Evolutionary conservation across 2,888 invertebrate species (phyloP), one percentile per base, ranked within the genome.

Genomic region (Tryphoninae sp.): DNA sequence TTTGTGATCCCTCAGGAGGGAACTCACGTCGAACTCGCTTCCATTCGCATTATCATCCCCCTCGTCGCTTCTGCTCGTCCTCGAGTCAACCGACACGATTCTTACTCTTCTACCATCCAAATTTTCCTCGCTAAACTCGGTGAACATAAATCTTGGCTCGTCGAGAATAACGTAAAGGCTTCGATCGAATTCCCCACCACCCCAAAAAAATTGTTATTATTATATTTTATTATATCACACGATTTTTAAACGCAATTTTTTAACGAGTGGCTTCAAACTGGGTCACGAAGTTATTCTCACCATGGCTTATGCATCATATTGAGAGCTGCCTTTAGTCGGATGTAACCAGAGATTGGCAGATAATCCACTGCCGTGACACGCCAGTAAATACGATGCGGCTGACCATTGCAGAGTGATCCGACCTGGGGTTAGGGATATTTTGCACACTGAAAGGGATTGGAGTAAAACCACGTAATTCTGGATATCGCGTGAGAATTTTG

Each of bases 321-420:
- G 33, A 89, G 75, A 11, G 86, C 85, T 22, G 83, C 86, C 61
- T 86, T 86, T 59, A 88, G 74, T 19, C 82, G 85, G 76, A 89
- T 86, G 71, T 86, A 87, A 83, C 73, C 84, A 77, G 79, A 81
- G 64, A 89, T 79, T 49, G 82, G 78, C 59, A 86, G 77, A 80
- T 86, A 89, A 82, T 86, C 79, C 19, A 81, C 64, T 61, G 85
- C 78, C 40, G 84, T 79, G 51, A 86, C 64, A 55, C 84, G 87
- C 80, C 86, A 87, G 81, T 89, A 89, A 84, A 88, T 85, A 33
- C 87, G 83, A 71, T 86, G 84, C 9, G 84, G 84, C 71, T 81
- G 82, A 23, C 82, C 82, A 64, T 81, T 62, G 83, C 87, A 87
- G 64, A 85, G 79, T 49, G 71, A 73, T 9, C 67, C 81, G 9